Conservation (phyloP, 1,140 invertebrate genomes). For the Heliothis virescens region DNA sequence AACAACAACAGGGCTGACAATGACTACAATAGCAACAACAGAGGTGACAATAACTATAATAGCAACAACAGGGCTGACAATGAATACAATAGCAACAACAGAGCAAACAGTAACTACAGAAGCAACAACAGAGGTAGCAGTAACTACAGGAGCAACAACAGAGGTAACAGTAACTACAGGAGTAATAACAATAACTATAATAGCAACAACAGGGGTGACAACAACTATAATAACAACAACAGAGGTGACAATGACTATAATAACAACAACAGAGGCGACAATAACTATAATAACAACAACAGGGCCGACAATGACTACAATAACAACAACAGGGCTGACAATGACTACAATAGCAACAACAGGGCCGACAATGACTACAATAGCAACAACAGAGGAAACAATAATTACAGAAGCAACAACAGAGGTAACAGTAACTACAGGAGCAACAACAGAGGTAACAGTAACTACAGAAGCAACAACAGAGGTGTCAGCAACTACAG, state of each 20-base stretch:
- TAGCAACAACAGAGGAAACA: background rate
- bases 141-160: background rate
- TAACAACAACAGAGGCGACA: background rate
- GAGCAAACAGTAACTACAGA: too few relatives aligned
- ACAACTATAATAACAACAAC: background rate
- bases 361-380: background rate
- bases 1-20: background rate
- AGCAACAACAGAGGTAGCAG: too few relatives aligned
- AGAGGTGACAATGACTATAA: background rate
- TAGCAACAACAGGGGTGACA: background rate
- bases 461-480: too few relatives aligned
- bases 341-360: background rate
- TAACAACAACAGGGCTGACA: background rate
- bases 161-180: background rate
- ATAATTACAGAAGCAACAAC: background rate
- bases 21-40: too few relatives aligned
- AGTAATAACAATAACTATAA: too few relatives aligned
- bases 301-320: background rate
- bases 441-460: background rate
- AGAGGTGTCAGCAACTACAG: too few relatives aligned
- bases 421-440: background rate
- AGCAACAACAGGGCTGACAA: too few relatives aligned
- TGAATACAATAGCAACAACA: too few relatives aligned
- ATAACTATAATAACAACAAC: background rate
- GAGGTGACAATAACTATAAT: too few relatives aligned